Base-by-base conservation (phyloP, 2,113 vertebrate genomes). In the Brachyistius frenatus region DNA sequence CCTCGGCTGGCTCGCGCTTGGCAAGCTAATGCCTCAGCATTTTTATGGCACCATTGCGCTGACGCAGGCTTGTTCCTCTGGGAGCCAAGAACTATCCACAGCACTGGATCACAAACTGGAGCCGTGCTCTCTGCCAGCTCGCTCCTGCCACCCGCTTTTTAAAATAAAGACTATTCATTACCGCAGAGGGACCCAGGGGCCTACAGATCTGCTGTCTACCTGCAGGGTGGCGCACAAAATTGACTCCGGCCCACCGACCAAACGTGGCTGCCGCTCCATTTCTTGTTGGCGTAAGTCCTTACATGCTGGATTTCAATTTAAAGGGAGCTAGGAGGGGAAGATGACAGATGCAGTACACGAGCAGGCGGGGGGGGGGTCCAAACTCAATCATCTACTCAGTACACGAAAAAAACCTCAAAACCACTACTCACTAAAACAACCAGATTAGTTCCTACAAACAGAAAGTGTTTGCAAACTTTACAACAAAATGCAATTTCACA, bases 131-230 rank as follows among this genome's bases (percentile, higher is more conserved):
- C 57, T 4, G 39, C 81, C 82, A 58, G 66, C 80, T 37, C 54
- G 9, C 61, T 69, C 23, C 66, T 78, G 71, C 73, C 75, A 49
- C 82, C 66, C 53, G 86, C 86, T 88, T 86, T 89, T 88, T 85
- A 75, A 91, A 93, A 93, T 93, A 94, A 92, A 93, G 84, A 89
- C 90, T 87, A 87, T 93, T 93, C 89, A 91, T 93, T 90, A 90
- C 78, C 5, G 41, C 71, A 1, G 55, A 74, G 87, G 73, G 78
- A 69, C 79, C 72, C 46, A 0, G 23, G 6, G 49, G 60, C n/a
- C 36, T 69, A 64, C 47, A 67, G 69, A 86, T 76, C 66, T 71
- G 81, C 65, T 47, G 49, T 76, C 88, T 83, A 86, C 92, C 90
- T 87, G 81, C 32, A 37, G 63, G 62, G 63, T 15, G 47, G 64